These are phyloP conservation scores for Uria lomvia DNA, from an alignment of 2,113 vertebrate species.

Conservation along the genomic window DNA sequence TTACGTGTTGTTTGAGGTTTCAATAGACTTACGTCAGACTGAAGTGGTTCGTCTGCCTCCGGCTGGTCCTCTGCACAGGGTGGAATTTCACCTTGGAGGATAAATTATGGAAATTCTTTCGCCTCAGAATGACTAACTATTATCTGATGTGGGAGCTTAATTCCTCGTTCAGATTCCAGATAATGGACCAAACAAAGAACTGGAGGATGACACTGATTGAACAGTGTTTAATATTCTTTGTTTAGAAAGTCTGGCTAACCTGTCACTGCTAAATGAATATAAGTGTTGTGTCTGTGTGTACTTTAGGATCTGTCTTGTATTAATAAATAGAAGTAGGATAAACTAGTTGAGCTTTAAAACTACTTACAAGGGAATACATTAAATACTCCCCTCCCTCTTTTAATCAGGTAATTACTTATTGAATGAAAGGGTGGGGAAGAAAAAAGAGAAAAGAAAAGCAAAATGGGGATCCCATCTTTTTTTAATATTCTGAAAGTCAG, in stretches of 20 bases:
- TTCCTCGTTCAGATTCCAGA: background rate
- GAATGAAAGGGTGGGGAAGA: background rate
- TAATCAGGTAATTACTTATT: background rate
- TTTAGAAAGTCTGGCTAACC: constrained; percentile 12
- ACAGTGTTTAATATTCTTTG: background rate
- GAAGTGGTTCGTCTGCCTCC: background rate
- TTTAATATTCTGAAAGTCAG: background rate
- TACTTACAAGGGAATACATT: background rate
- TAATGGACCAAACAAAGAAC: background rate
- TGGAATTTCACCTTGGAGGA: constrained; percentile 18
- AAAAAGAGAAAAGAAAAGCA: background rate
- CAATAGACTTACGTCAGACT: background rate
- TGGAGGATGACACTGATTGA: background rate
- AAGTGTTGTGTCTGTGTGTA: background rate
- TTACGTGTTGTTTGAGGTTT: background rate
- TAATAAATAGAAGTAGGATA: constrained; percentile 15
- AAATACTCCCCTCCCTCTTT: background rate
- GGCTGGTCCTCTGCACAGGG: background rate
- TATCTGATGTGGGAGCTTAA: background rate
- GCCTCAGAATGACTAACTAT: background rate
- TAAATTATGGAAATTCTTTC: constrained; percentile 23
- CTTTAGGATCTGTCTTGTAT: background rate
- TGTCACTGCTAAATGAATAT: background rate
- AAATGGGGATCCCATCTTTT: background rate
- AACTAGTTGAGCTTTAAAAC: constrained; percentile 8